phyloP scores from a whole-genome alignment of 92 coral and sea anemone species.

The Siderastrea radians region DNA sequence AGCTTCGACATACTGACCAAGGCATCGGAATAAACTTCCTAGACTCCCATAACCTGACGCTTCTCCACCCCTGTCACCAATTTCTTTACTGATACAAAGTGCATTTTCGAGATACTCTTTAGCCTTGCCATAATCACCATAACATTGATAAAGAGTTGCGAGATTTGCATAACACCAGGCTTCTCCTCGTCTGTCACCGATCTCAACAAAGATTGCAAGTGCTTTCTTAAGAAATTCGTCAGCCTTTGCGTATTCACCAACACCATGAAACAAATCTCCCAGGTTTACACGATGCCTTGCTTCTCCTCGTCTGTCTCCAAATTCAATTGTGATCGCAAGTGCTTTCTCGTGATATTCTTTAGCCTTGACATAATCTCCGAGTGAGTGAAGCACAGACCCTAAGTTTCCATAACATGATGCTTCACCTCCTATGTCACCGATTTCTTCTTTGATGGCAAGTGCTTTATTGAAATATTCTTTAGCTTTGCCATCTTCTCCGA shows the following conservation, averaged over 20 bases:
- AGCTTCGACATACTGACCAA: no score
- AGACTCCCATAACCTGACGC: neutral
- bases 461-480: neutral
- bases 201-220: neutral
- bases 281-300: neutral
- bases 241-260: neutral
- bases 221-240: neutral
- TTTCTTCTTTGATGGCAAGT: neutral
- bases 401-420: neutral
- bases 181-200: neutral
- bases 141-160: neutral
- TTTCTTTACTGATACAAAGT: constrained; percentile 16
- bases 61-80: constrained; percentile 28
- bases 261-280: neutral
- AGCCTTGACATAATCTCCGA: neutral
- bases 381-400: neutral
- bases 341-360: constrained; percentile 3
- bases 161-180: neutral
- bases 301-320: neutral
- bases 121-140: constrained; percentile 19
- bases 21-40: no score
- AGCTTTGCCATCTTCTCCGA: neutral
- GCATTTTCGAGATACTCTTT: constrained; percentile 21
- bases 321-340: neutral
- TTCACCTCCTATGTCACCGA: neutral